phyloP scores from a whole-genome alignment of 2,888 invertebrate species.

The Tillus elongatus region DNA sequence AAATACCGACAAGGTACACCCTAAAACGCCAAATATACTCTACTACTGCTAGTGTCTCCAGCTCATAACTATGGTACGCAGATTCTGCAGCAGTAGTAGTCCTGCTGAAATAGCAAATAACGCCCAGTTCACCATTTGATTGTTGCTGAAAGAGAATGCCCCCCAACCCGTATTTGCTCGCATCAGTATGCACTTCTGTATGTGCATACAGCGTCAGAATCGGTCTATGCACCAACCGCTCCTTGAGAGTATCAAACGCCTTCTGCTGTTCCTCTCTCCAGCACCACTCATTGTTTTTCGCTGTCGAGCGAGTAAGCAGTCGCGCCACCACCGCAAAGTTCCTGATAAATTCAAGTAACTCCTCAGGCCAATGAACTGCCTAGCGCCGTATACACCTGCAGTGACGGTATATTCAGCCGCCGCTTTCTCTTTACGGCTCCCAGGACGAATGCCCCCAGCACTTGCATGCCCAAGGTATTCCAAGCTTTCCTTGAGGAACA shows the following conservation, averaged over 20 bases:
- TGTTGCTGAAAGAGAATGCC: conserved; percentile 24
- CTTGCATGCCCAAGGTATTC: conserved; percentile 15
- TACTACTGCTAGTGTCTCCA: conserved; percentile 23
- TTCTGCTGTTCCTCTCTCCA: conserved; percentile 15
- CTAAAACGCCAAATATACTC: conserved; percentile 19
- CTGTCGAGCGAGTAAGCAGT: conserved; percentile 18
- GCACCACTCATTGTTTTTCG: conserved; percentile 15
- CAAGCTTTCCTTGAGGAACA: conserved; percentile 14
- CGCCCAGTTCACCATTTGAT: conserved; percentile 14
- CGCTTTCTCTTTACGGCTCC: conserved; percentile 14
- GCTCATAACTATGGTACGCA: conserved; percentile 20
- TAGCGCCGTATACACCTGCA: conserved; percentile 12
- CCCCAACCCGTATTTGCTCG: conserved; percentile 22
- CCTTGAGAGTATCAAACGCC: conserved; percentile 18
- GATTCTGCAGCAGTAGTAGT: conserved; percentile 26
- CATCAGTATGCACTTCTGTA: conserved; percentile 28
- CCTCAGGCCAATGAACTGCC: conserved; percentile 13
- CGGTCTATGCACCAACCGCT: conserved; percentile 16
- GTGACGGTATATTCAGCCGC: conserved; percentile 15
- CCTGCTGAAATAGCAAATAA: conserved; percentile 27
- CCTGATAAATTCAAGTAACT: conserved; percentile 8
- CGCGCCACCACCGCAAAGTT: conserved; percentile 13
- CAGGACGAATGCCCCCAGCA: conserved; percentile 16
- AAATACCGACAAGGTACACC: conserved; percentile 17
- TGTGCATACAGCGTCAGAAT: conserved; percentile 21